phyloP scores from a whole-genome alignment of 2,888 invertebrate species.

The Tenthredo notha region DNA sequence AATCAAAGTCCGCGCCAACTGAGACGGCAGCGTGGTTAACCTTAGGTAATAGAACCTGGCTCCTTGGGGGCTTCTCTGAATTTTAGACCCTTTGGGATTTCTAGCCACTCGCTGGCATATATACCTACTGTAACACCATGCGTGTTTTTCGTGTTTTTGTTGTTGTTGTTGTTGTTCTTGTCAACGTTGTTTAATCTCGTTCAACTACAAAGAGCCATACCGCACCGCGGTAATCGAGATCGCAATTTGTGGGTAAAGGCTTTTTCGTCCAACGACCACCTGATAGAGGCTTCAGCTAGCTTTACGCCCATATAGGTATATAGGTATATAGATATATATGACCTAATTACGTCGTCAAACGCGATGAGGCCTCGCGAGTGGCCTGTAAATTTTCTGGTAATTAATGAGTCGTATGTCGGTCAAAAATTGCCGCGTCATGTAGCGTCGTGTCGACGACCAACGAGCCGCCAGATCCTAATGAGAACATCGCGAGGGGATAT shows the following conservation, averaged over 20 bases:
- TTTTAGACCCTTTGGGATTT: slow-evolving; percentile 39
- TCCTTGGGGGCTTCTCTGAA: slow-evolving; percentile 61
- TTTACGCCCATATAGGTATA: background rate
- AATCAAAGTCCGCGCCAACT: slow-evolving; percentile 76
- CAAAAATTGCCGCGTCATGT: slow-evolving; percentile 48
- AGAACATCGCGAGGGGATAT: slow-evolving; percentile 29
- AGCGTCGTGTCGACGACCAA: slow-evolving; percentile 41
- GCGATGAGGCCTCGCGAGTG: slow-evolving; percentile 40
- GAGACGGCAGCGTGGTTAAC: slow-evolving; percentile 76
- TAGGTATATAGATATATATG: background rate
- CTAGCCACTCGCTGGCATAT: background rate
- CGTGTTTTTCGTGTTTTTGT: slow-evolving; percentile 17
- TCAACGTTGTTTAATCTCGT: slow-evolving; percentile 25
- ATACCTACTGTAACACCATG: background rate
- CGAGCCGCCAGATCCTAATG: slow-evolving; percentile 43
- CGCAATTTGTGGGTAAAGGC: slow-evolving; percentile 26
- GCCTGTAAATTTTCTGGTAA: slow-evolving; percentile 47
- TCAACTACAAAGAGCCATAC: background rate
- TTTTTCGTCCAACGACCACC: slow-evolving; percentile 11
- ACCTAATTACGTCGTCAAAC: slow-evolving; percentile 51
- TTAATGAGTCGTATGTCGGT: slow-evolving; percentile 49
- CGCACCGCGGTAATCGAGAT: background rate
- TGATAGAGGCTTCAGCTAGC: slow-evolving; percentile 16
- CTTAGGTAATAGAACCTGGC: slow-evolving; percentile 76
- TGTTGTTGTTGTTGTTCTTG: background rate